phyloP scores from a whole-genome alignment of 2,797 vertebrate species.

The Cynodonichthys magdalenae region DNA sequence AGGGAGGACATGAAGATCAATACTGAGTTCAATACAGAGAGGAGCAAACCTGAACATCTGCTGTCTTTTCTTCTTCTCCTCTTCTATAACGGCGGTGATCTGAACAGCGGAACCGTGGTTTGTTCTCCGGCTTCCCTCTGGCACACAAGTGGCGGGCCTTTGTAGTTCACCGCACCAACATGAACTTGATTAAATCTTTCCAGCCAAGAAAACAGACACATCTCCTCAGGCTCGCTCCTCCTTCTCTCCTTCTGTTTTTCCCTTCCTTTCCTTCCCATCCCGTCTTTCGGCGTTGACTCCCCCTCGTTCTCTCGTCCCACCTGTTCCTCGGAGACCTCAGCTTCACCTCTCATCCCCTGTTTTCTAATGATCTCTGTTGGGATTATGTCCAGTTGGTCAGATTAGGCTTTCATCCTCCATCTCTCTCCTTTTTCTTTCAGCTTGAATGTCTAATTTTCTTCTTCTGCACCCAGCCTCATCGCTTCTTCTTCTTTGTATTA shows the following conservation, averaged over 20 bases:
- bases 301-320: slow-evolving; percentile 26
- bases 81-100: slow-evolving; percentile 33
- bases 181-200: slow-evolving; percentile 74
- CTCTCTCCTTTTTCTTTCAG: slow-evolving; percentile 16
- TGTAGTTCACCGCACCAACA: slow-evolving; percentile 65
- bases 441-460: not conserved
- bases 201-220: slow-evolving; percentile 62
- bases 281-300: slow-evolving; percentile 51
- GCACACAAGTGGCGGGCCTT: slow-evolving; percentile 48
- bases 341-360: slow-evolving; percentile 5
- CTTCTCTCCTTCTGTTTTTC: slow-evolving; percentile 1
- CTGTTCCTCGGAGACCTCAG: slow-evolving; percentile 29
- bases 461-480: not conserved
- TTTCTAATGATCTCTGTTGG: slow-evolving; percentile 18
- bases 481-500: not conserved
- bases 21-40: slow-evolving; percentile 9
- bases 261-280: slow-evolving; percentile 7
- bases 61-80: not conserved
- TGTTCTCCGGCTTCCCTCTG: slow-evolving; percentile 48
- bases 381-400: slow-evolving; percentile 3
- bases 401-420: not conserved
- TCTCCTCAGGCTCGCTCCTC: slow-evolving; percentile 28
- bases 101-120: slow-evolving; percentile 51
- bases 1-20: slow-evolving; percentile 21
- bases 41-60: slow-evolving; percentile 2